These are phyloP conservation scores for Helarctos malayanus DNA, from an alignment of 2,797 vertebrate species.

Conservation along the genomic window DNA sequence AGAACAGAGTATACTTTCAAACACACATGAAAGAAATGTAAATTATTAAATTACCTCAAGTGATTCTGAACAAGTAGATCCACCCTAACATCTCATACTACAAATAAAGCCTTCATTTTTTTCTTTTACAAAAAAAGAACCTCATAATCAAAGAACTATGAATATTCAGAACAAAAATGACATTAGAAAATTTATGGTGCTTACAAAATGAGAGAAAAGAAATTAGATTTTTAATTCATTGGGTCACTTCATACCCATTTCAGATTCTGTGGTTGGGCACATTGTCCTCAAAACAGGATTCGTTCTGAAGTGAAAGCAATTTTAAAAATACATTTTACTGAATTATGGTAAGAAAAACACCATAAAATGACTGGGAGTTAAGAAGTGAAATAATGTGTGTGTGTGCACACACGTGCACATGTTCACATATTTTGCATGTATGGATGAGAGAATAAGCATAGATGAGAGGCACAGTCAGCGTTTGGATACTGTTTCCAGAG, in stretches of 20 bases:
- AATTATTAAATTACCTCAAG: constrained; percentile 75
- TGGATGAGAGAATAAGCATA: not conserved
- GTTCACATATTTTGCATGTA: not conserved
- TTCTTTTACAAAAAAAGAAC: constrained; percentile 41
- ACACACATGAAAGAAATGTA: constrained; percentile 69
- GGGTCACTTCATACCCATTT: constrained; percentile 1
- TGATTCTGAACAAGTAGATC: constrained; percentile 52
- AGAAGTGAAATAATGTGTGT: not conserved
- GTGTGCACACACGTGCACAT: fast-evolving
- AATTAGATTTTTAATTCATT: constrained; percentile 56
- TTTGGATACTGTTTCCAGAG: not conserved
- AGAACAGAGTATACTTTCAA: constrained; percentile 53
- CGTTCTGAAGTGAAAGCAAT: not conserved
- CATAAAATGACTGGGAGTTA: not conserved
- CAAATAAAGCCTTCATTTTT: constrained; percentile 54
- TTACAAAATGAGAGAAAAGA: constrained; percentile 32
- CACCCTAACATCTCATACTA: constrained; percentile 42
- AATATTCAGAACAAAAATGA: constrained; percentile 67
- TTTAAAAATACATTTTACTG: not conserved
- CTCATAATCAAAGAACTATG: constrained; percentile 56
- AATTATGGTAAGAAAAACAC: not conserved
- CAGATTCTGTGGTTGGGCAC: not conserved
- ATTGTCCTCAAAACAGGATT: not conserved
- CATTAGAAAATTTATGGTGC: constrained; percentile 16
- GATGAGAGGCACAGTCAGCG: not conserved